Conservation (phyloP, 1,140 invertebrate genomes). For the Lethrus apterus region DNA sequence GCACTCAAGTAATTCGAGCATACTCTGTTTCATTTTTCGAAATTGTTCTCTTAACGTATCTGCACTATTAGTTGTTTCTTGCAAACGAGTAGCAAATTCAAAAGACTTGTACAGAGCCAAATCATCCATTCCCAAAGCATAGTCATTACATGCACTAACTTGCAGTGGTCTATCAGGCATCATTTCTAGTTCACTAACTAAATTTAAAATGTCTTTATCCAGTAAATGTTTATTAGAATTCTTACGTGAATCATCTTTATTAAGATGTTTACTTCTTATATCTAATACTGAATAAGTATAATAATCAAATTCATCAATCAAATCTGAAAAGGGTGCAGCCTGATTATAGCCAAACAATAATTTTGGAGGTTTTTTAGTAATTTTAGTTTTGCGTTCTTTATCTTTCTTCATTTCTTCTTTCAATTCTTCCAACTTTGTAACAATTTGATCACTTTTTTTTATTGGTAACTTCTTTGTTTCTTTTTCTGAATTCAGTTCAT, state of each 20-base stretch:
- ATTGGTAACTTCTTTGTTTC: neutral
- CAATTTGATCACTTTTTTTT: neutral
- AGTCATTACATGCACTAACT: neutral
- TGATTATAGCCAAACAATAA: slow-evolving; percentile 1
- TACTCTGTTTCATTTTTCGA: slow-evolving; percentile 8
- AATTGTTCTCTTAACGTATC: slow-evolving; percentile 1
- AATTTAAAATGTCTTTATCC: too few species aligned
- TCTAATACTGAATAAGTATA: neutral
- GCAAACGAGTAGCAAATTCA: neutral
- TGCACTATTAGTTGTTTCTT: slow-evolving; percentile 1
- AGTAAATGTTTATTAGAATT: neutral
- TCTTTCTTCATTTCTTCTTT: neutral
- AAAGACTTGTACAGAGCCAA: slow-evolving; percentile 1
- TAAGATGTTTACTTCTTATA: neutral
- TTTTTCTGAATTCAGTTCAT: neutral
- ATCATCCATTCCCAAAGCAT: neutral
- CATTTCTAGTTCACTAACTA: too few species aligned
- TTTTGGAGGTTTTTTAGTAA: neutral
- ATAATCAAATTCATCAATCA: slow-evolving; percentile 10
- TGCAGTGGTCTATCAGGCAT: neutral
- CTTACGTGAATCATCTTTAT: too few species aligned
- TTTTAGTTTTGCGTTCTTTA: neutral
- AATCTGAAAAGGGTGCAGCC: neutral
- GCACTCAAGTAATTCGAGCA: too few species aligned
- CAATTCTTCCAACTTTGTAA: neutral